These are phyloP conservation scores for Coecobrya sp. DNA, from an alignment of 2,888 invertebrate species.

Conservation along the genomic window DNA sequence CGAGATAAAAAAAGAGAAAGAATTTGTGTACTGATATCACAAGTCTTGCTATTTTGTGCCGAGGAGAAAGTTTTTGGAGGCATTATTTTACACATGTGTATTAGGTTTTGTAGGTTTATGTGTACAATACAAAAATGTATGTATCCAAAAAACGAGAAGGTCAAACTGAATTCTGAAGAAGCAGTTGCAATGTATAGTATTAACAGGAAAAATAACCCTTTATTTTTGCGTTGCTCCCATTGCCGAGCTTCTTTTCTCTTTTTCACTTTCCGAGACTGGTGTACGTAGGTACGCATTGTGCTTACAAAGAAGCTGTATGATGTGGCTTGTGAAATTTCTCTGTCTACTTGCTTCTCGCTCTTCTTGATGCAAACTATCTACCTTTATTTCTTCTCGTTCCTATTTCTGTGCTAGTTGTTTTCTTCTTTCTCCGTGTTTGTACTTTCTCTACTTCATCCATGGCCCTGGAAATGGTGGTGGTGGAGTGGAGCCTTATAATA, in stretches of 20 bases:
- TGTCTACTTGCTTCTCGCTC: not conserved
- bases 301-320: not conserved
- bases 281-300: conserved; percentile 5
- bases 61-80: conserved; percentile 4
- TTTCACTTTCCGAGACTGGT: conserved; percentile 26
- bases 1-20: not conserved
- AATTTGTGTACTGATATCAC: not conserved
- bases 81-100: conserved; percentile 45
- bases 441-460: not conserved
- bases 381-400: not conserved
- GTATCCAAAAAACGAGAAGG: conserved; percentile 55
- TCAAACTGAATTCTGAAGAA: conserved; percentile 62
- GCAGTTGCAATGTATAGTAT: not conserved
- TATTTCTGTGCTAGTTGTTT: not conserved
- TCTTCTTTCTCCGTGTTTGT: not conserved
- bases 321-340: not conserved
- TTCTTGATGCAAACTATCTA: not conserved
- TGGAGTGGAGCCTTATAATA: not conserved
- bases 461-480: not conserved
- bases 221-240: conserved; percentile 28
- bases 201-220: conserved; percentile 4
- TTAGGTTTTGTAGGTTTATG: not conserved
- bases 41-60: not conserved
- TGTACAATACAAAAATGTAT: not conserved
- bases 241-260: conserved; percentile 10